phyloP scores from a whole-genome alignment of 2,797 vertebrate species.

The Argya squamiceps region DNA sequence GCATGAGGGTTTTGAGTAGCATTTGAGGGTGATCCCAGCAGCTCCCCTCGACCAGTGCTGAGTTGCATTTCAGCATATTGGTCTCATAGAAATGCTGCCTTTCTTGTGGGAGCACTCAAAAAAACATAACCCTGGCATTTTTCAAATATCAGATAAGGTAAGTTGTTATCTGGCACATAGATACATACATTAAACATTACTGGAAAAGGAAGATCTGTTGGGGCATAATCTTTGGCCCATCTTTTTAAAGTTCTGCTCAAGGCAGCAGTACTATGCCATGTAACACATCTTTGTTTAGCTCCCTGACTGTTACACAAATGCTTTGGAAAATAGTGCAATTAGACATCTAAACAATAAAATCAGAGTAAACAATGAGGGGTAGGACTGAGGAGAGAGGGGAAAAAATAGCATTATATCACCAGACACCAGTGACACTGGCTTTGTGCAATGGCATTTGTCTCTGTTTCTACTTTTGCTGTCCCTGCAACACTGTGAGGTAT shows the following conservation, averaged over 20 bases:
- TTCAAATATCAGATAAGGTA: slow-evolving; percentile 26
- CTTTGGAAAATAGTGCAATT: background rate
- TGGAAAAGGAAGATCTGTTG: background rate
- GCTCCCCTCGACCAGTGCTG: accelerated
- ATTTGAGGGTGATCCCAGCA: background rate
- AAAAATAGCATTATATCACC: background rate
- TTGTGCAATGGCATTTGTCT: background rate
- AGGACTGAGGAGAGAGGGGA: background rate
- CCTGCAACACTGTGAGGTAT: background rate
- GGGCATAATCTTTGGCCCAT: background rate
- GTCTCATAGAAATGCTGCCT: background rate
- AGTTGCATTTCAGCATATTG: background rate
- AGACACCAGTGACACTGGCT: background rate
- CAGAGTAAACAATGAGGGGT: background rate
- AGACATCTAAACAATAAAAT: background rate
- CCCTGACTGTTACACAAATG: background rate
- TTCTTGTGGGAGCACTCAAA: background rate
- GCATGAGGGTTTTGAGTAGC: background rate
- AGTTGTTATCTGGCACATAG: background rate
- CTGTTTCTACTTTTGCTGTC: background rate
- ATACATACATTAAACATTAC: background rate
- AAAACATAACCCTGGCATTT: background rate
- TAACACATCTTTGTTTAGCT: background rate
- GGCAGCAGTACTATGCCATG: background rate
- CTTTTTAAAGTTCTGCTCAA: background rate